A percentile compares a stretch with the other conserved stretches of the same genome.
Conservation (phyloP, 2,888 invertebrate species). For the Drosophila siamana region DNA sequence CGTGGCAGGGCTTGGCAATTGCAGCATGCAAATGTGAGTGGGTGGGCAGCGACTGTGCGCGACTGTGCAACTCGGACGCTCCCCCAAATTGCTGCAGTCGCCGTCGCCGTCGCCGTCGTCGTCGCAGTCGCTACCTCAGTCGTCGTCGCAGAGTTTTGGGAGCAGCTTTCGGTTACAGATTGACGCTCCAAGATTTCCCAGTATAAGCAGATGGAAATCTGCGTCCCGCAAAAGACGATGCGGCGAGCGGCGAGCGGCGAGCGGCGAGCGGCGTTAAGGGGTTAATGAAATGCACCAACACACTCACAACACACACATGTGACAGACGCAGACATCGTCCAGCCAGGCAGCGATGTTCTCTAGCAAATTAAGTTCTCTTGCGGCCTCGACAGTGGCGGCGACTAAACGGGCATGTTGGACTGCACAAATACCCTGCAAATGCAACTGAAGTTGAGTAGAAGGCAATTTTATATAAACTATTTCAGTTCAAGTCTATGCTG, state of each 20-base stretch:
- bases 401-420: no score
- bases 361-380: no score
- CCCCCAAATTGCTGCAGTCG: conserved; percentile 36
- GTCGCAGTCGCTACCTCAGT: not conserved
- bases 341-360: conserved; percentile 9
- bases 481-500: no score
- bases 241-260: no score
- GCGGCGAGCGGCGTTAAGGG: conserved; percentile 36
- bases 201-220: conserved; percentile 53
- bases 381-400: no score
- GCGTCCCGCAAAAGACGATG: no score
- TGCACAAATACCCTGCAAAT: no score
- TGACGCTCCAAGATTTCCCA: conserved; percentile 51
- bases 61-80: conserved; percentile 52
- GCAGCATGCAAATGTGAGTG: conserved; percentile 79
- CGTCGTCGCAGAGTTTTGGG: conserved; percentile 26
- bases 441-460: no score
- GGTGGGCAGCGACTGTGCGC: conserved; percentile 60
- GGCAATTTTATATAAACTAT: no score
- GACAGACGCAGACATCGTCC: conserved; percentile 1
- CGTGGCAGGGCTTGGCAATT: conserved; percentile 58
- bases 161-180: conserved; percentile 53
- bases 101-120: not conserved
- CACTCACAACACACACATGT: conserved; percentile 5
- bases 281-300: conserved; percentile 30